Evolutionary conservation across 1,140 invertebrate species (phyloP).

Genomic region (Cherax destructor): DNA sequence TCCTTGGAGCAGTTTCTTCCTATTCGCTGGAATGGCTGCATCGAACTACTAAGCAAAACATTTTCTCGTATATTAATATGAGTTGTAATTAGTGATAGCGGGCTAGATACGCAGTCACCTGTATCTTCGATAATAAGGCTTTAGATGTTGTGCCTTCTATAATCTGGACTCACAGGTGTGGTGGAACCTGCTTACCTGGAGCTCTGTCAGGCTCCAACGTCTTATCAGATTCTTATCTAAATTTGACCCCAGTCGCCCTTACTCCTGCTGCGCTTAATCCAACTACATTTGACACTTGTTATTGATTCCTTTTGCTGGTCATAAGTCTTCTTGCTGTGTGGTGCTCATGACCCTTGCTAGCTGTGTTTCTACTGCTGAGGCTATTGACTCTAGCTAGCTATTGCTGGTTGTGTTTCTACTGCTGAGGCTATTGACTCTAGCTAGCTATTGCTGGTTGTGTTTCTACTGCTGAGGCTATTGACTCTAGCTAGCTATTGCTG

Average conservation of each 20-base stretch:
- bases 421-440: too few species aligned
- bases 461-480: too few species aligned
- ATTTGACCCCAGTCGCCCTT: not conserved
- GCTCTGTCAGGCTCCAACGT: not conserved
- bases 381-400: too few species aligned
- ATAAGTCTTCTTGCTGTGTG: too few species aligned
- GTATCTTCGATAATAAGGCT: not conserved
- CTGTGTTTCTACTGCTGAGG: too few species aligned
- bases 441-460: too few species aligned
- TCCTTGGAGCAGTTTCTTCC: not conserved
- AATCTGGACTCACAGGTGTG: conserved; percentile 11
- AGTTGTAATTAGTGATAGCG: conserved; percentile 8
- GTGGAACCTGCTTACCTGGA: not conserved
- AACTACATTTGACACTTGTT: too few species aligned
- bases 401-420: too few species aligned
- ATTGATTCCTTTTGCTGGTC: too few species aligned
- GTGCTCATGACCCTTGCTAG: too few species aligned
- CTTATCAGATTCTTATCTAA: not conserved
- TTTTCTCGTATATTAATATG: not conserved
- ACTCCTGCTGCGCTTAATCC: too few species aligned
- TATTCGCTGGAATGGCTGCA: not conserved
- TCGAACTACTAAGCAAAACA: not conserved
- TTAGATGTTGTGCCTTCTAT: not conserved
- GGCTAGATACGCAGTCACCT: not conserved
- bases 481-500: too few species aligned